Evolutionary conservation across 2,888 invertebrate genomes (phyloP).

Genomic region (Latrodectus hesperus): DNA sequence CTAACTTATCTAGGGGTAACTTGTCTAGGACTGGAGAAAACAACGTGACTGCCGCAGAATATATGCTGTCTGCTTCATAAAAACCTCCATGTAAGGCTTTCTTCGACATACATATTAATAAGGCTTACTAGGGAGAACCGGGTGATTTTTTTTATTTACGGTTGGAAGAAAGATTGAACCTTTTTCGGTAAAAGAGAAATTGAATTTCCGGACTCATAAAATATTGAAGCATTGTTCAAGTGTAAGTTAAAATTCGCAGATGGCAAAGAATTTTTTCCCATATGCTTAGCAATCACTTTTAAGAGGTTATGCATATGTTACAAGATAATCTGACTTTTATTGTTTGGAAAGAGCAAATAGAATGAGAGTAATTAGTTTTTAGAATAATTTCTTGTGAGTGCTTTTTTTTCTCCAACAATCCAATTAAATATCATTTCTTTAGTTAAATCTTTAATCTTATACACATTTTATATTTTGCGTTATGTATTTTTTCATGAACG

Average conservation of each 20-base stretch:
- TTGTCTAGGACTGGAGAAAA: not conserved
- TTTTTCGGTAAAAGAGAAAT: constrained; percentile 24
- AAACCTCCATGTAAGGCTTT: constrained; percentile 26
- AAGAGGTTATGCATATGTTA: not conserved
- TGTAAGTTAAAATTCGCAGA: constrained; percentile 20
- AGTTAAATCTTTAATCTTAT: no score
- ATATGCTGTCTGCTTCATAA: constrained; percentile 22
- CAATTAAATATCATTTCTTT: not conserved
- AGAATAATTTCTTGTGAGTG: not conserved
- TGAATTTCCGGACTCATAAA: constrained; percentile 34
- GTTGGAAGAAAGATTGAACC: constrained; percentile 37
- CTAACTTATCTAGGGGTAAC: not conserved
- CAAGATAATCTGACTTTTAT: no score
- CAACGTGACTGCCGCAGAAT: constrained; percentile 10
- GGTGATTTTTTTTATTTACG: constrained; percentile 33
- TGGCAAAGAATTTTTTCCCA: constrained; percentile 6
- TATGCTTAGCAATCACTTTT: constrained; percentile 23
- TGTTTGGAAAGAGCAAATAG: no score
- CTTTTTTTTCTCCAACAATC: not conserved
- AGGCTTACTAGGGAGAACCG: constrained; percentile 32
- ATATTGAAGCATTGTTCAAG: constrained; percentile 33
- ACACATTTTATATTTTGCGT: no score
- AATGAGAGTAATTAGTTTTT: no score
- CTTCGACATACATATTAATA: constrained; percentile 60
- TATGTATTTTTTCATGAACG: no score